phyloP scores from a whole-genome alignment of 1,140 invertebrate species.

The Lepidurus couesii region DNA sequence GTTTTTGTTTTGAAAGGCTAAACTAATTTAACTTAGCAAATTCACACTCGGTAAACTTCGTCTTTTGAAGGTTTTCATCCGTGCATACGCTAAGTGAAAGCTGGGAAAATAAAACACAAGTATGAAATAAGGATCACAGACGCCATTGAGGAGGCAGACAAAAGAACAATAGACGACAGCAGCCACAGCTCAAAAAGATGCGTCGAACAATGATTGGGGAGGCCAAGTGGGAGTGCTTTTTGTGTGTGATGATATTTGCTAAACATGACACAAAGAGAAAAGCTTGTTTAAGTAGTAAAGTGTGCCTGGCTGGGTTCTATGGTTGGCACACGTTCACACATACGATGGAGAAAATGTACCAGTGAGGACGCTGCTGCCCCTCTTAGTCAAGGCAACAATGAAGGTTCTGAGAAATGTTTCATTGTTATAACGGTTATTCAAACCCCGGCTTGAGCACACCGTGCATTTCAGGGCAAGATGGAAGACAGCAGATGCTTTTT shows the following conservation, averaged over 20 bases:
- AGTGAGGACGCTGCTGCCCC: no score
- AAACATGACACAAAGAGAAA: background rate
- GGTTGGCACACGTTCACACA: background rate
- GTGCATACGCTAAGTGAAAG: background rate
- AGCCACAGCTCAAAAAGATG: constrained; percentile 3
- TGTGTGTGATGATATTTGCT: background rate
- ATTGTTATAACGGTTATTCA: no score
- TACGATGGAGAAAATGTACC: no score
- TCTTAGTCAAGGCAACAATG: no score
- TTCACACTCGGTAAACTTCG: no score
- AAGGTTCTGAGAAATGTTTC: no score
- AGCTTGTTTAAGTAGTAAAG: constrained; percentile 1
- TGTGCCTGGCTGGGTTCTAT: constrained; percentile 6
- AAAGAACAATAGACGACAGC: background rate
- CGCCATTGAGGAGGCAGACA: background rate
- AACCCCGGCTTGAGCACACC: no score
- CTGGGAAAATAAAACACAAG: background rate
- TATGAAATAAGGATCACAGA: background rate
- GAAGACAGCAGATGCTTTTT: background rate
- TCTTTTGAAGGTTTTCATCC: no score
- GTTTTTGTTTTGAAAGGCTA: no score
- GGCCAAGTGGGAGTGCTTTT: background rate
- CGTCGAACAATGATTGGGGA: background rate
- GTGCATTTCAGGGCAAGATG: background rate
- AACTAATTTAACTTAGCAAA: no score